Evolutionary conservation across 1,140 invertebrate genomes (phyloP), one percentile per base, ranked within the genome.

Genomic region (Drosophila athabasca): DNA sequence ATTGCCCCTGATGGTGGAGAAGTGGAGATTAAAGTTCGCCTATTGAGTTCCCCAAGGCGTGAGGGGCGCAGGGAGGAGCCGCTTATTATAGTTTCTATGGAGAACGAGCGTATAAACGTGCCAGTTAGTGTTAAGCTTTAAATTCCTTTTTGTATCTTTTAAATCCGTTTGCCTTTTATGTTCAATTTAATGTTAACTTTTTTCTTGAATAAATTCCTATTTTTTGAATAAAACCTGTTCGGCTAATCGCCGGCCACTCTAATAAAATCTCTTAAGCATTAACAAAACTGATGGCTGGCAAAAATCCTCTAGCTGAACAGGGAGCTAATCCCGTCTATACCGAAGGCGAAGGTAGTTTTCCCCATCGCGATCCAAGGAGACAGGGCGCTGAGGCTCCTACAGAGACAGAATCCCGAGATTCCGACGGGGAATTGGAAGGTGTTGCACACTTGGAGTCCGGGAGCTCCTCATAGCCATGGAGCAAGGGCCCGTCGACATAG

Each of bases 71-170:
- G 49, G 4, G 73, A 44, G 5, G 62, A 79, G 19, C 46, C 73
- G 11, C 13, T 71, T 8, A 72, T 89, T 15, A 29, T 52, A 1
- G 84, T 89, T 7, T 85, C 79, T 5, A 90, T 90, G 87, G 90
- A 90, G 29, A 89, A 80, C 61, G 90, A 91, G 70, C 80, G 78
- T 6, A 83, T 91, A 6, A 79, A 65, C 44, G 80, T 91, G 43
- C 90, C 90, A 29, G 66, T 91, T 55, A 70, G 53, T 50, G 77
- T 88, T 74, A 78, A 79, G 51, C 48, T 61, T 70, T 88, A 24
- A 66, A 44, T n/a, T 51, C 22, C 4, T 53, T 39, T 61, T 35
- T 61, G 44, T 66, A 53, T 49, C 71, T 45, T 29, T 43, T 43
- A 22, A 26, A 44, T 49, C 29, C n/a, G 9, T 29, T 50, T 73